Conservation (phyloP, 2,888 invertebrate species). For the Baccha elongata region DNA sequence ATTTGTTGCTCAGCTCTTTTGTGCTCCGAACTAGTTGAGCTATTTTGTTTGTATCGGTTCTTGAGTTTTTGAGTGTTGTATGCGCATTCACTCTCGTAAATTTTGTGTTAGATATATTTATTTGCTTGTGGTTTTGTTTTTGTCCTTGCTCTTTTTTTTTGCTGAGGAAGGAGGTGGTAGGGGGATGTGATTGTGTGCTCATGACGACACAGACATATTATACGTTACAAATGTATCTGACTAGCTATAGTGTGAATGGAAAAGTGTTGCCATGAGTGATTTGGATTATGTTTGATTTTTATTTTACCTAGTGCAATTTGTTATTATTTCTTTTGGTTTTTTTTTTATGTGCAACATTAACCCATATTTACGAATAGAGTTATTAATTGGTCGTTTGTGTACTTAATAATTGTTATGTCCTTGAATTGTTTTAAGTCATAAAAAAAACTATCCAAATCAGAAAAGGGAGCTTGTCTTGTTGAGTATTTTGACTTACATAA, state of each 20-base stretch:
- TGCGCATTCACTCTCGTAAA: slow-evolving; percentile 64
- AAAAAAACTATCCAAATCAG: too few species aligned
- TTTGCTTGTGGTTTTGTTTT: slow-evolving; percentile 48
- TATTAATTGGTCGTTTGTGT: neutral
- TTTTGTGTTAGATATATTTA: slow-evolving; percentile 65
- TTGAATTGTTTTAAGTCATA: neutral
- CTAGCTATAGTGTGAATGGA: slow-evolving; percentile 20
- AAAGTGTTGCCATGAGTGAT: slow-evolving; percentile 53
- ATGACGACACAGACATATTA: slow-evolving; percentile 20
- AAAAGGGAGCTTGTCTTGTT: too few species aligned
- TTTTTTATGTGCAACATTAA: neutral
- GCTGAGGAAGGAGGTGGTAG: neutral
- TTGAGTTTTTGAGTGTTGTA: slow-evolving; percentile 59
- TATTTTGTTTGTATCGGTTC: slow-evolving; percentile 50
- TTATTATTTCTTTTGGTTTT: neutral
- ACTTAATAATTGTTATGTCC: neutral
- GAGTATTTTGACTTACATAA: too few species aligned
- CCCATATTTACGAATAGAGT: neutral
- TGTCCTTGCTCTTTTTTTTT: slow-evolving; percentile 3
- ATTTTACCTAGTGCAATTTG: neutral
- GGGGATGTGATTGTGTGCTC: slow-evolving; percentile 20
- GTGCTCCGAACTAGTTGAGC: slow-evolving; percentile 58
- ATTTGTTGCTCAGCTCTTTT: slow-evolving; percentile 63
- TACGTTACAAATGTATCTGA: slow-evolving; percentile 12
- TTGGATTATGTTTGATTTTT: slow-evolving; percentile 16